phyloP scores from a whole-genome alignment of 2,797 vertebrate genomes.

The Lateolabrax maculatus region DNA sequence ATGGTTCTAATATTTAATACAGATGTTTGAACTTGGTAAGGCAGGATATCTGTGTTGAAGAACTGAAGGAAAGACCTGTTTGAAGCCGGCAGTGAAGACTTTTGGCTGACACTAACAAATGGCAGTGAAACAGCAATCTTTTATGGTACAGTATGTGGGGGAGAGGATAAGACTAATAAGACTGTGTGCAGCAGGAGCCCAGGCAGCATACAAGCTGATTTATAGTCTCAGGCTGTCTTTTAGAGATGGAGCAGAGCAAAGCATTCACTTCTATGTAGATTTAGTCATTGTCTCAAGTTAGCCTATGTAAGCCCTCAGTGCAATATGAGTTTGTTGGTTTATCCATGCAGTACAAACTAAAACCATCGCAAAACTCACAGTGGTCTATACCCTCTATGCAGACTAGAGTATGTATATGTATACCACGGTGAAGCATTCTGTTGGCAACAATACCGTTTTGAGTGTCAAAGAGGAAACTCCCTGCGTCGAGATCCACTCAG shows the following conservation, averaged over 20 bases:
- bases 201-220: conserved; percentile 50
- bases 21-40: conserved; percentile 28
- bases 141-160: conserved; percentile 48
- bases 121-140: conserved; percentile 28
- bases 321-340: conserved; percentile 5
- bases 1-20: conserved; percentile 31
- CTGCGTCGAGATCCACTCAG: no score
- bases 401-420: neutral
- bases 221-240: conserved; percentile 37
- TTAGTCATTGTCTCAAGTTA: conserved; percentile 38
- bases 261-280: conserved; percentile 40
- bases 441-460: no score
- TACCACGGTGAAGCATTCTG: neutral
- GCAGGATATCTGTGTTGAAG: conserved; percentile 12
- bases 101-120: conserved; percentile 56
- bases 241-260: conserved; percentile 12
- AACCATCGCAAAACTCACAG: neutral
- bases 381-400: neutral
- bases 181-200: conserved; percentile 40
- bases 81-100: conserved; percentile 20
- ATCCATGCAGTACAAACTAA: conserved; percentile 3
- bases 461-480: no score
- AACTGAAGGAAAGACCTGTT: conserved; percentile 16
- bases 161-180: conserved; percentile 55
- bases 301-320: conserved; percentile 1